A percentile compares a stretch with the other conserved stretches of the same genome.
Evolutionary conservation across 1,140 invertebrate genomes (phyloP).

Genomic region (Popillia japonica): DNA sequence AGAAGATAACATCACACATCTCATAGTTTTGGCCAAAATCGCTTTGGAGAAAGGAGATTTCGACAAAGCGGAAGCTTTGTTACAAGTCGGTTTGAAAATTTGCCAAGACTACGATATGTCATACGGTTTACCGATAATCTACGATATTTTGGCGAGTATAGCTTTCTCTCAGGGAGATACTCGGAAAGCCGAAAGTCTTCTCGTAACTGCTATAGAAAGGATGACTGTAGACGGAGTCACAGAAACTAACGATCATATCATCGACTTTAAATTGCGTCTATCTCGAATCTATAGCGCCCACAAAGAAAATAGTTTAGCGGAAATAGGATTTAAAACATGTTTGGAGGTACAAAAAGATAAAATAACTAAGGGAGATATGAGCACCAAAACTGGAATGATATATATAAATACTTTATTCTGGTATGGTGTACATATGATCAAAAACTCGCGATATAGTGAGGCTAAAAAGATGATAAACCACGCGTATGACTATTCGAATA

Average conservation of each 20-base stretch:
- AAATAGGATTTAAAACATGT: conserved; percentile 57
- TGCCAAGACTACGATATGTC: conserved; percentile 55
- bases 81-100: conserved; percentile 57
- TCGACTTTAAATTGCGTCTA: conserved; percentile 58
- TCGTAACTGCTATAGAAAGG: conserved; percentile 53
- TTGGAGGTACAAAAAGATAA: conserved; percentile 55
- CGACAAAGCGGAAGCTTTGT: conserved; percentile 56
- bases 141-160: conserved; percentile 56
- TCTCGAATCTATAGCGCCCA: conserved; percentile 55
- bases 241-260: conserved; percentile 53
- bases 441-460: conserved; percentile 48
- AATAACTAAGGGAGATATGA: conserved; percentile 52
- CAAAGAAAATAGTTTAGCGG: conserved; percentile 53
- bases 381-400: conserved; percentile 56
- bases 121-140: conserved; percentile 54
- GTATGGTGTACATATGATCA: conserved; percentile 57
- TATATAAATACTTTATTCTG: conserved; percentile 58
- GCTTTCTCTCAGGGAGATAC: conserved; percentile 55
- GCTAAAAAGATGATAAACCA: conserved; percentile 54
- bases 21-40: conserved; percentile 54
- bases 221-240: conserved; percentile 46
- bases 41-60: conserved; percentile 56
- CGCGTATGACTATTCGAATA: conserved; percentile 55
- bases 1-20: conserved; percentile 57
- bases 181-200: conserved; percentile 54